phyloP scores from a whole-genome alignment of 2,888 invertebrate species.

The Ophion obscuratus region DNA sequence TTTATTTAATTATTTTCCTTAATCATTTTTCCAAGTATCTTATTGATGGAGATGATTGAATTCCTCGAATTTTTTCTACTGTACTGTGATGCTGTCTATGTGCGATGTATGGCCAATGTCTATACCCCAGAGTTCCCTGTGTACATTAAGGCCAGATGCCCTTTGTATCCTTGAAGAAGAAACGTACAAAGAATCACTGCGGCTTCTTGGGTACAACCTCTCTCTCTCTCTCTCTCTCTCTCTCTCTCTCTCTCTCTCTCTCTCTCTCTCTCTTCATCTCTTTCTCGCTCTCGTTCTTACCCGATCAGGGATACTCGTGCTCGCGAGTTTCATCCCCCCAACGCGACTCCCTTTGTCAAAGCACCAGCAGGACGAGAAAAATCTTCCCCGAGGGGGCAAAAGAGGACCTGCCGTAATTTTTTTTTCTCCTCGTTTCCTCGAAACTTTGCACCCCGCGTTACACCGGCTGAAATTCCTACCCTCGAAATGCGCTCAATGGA shows the following conservation, averaged over 20 bases:
- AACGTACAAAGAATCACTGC: slow-evolving; percentile 80
- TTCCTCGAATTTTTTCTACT: background rate
- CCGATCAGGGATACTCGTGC: slow-evolving; percentile 71
- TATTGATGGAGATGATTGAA: background rate
- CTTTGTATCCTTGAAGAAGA: slow-evolving; percentile 72
- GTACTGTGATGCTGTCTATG: background rate
- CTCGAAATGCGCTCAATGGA: slow-evolving; percentile 29
- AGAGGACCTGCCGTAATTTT: slow-evolving; percentile 80
- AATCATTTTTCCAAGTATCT: background rate
- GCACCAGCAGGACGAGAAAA: slow-evolving; percentile 42
- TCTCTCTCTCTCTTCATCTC: slow-evolving; percentile 14
- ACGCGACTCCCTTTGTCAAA: slow-evolving; percentile 60
- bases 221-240: background rate
- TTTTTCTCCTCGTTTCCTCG: slow-evolving; percentile 49
- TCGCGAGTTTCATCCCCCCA: slow-evolving; percentile 58
- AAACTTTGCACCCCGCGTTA: slow-evolving; percentile 57
- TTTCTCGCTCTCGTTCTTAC: slow-evolving; percentile 50
- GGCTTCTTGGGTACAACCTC: slow-evolving; percentile 73
- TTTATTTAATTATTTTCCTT: background rate
- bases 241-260: slow-evolving; percentile 4
- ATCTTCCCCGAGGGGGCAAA: slow-evolving; percentile 28
- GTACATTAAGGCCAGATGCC: slow-evolving; percentile 67
- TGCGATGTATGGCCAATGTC: slow-evolving; percentile 3
- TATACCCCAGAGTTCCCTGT: slow-evolving; percentile 11
- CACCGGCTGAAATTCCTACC: slow-evolving; percentile 63